Evolutionary conservation across 1,140 invertebrate genomes (phyloP), one percentile per base, ranked within the genome.

Genomic region (Holcopasites calliopsidis): DNA sequence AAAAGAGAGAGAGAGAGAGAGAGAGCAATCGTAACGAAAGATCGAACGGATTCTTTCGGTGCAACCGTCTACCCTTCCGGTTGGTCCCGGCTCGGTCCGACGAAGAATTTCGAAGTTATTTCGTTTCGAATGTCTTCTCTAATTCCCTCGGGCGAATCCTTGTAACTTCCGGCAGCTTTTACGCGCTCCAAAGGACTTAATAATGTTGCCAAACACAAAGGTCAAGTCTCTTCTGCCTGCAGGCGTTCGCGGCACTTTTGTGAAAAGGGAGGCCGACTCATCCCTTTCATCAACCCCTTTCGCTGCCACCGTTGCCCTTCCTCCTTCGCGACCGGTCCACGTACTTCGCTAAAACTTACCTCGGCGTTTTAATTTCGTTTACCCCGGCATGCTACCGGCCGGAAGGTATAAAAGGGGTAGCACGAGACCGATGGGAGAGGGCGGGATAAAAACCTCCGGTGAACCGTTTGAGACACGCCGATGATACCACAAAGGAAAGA

Each of bases 301-400:
- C 57, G 21, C 38, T 28, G 8, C 11, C 44, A 6, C n/a, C 38
- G 0, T 31, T 26, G 40, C 18, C 23, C n/a, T 18, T 47, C 3
- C n/a, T 38, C 23, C 38, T 52, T 31, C 60, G 58, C 55, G 42
- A 52, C 6, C 16, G 13, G 68, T 42, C 57, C 79, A 62, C 70
- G 47, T 72, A 62, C 72, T 62, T 54, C 62, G 79, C 58, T 65
- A 76, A 87, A 89, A 90, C 86, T 89, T 88, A 76, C 76, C 78
- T 82, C 78, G 83, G 88, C 85, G 87, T 89, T 90, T 90, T 90
- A 89, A 90, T 90, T 89, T 89, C 88, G 86, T 90, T 89, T 89
- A 83, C 74, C 74, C 60, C 62, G 76, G 65, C 60, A 62, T 68
- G 38, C 49, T 44, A 61, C 65, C 54, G 60, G 40, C 47, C 49